Evolutionary conservation across 2,888 invertebrate species (phyloP).

Genomic region (Rhingia campestris): DNA sequence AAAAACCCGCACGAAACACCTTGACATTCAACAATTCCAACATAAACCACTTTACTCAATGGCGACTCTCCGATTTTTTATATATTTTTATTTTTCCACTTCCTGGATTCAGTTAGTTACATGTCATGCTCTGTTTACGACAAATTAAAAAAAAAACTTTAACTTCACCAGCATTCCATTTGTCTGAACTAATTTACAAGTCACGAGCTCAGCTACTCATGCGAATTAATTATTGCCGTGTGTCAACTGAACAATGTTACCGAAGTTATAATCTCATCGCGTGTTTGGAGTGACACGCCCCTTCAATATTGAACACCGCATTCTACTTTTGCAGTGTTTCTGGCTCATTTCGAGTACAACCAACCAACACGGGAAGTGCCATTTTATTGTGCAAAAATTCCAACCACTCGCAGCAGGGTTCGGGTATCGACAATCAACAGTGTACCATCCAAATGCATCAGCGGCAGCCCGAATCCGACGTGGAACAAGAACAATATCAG

Average conservation of each 20-base stretch:
- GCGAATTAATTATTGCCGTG: constrained; percentile 66
- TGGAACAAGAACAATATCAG: constrained; percentile 41
- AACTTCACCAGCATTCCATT: constrained; percentile 40
- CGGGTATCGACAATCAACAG: constrained; percentile 17
- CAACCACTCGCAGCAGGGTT: constrained; percentile 15
- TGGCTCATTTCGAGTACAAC: constrained; percentile 4
- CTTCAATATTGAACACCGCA: constrained; percentile 7
- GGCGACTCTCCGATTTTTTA: not conserved
- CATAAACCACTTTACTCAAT: not conserved
- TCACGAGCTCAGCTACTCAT: constrained; percentile 57
- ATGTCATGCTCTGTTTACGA: constrained; percentile 65
- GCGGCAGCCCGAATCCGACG: constrained; percentile 1
- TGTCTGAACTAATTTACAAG: constrained; percentile 46
- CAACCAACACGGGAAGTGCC: constrained; percentile 46
- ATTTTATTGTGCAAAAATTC: constrained; percentile 64
- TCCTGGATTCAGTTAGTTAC: constrained; percentile 47
- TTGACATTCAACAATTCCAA: constrained; percentile 42
- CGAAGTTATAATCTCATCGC: constrained; percentile 58
- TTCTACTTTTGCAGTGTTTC: not conserved
- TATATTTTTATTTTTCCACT: constrained; percentile 34
- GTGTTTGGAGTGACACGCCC: constrained; percentile 57
- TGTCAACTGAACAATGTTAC: constrained; percentile 54
- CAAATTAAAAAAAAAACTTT: constrained; percentile 8
- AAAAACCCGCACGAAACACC: constrained; percentile 15
- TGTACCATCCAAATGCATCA: constrained; percentile 42